phyloP scores from a whole-genome alignment of 1,140 invertebrate genomes.

The Asbolus verrucosus region DNA sequence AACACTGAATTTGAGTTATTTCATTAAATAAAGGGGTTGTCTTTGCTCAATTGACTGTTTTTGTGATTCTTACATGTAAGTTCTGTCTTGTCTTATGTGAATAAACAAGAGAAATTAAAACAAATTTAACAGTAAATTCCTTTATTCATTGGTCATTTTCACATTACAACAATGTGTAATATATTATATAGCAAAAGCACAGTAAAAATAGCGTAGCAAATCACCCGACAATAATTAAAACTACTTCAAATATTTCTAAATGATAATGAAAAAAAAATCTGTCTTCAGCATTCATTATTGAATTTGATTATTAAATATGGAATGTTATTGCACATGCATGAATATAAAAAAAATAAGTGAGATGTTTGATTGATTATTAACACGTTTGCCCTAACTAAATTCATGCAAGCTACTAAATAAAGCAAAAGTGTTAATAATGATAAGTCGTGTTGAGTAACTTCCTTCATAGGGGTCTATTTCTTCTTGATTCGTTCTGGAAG shows the following conservation, averaged over 20 bases:
- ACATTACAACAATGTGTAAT: constrained; percentile 27
- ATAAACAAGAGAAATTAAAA: neutral
- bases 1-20: too few species aligned
- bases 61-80: neutral
- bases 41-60: too few species aligned
- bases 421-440: constrained; percentile 43
- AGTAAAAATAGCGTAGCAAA: constrained; percentile 37
- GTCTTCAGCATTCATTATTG: constrained; percentile 6
- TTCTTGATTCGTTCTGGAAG: constrained; percentile 32
- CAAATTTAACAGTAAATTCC: constrained; percentile 9
- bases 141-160: constrained; percentile 22
- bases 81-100: too few species aligned
- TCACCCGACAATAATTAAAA: constrained; percentile 23
- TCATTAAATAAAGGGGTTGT: too few species aligned
- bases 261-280: constrained; percentile 16
- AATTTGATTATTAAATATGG: constrained; percentile 31
- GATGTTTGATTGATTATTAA: constrained; percentile 19
- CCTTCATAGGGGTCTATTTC: constrained; percentile 21
- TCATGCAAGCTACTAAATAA: constrained; percentile 20
- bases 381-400: constrained; percentile 21
- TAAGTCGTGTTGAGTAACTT: constrained; percentile 15
- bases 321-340: constrained; percentile 36
- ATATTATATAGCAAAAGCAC: constrained; percentile 12
- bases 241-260: constrained; percentile 11
- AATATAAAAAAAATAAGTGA: neutral